phyloP scores from a whole-genome alignment of 2,113 vertebrate species.

The Takifugu bimaculatus region DNA sequence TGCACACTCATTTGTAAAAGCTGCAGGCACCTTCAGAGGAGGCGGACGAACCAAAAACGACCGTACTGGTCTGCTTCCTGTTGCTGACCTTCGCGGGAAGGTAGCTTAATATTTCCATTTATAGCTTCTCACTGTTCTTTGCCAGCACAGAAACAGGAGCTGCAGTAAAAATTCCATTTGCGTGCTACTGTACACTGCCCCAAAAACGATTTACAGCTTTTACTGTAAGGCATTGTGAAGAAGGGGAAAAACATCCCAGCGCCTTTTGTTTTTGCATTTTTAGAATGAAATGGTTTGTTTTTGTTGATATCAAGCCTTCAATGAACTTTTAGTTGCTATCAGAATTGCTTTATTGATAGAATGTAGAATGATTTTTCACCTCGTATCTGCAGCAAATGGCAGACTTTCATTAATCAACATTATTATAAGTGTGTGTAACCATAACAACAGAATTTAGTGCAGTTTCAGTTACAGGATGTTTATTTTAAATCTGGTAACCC shows the following conservation, averaged over 20 bases:
- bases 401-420: slow-evolving; percentile 2
- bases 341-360: neutral
- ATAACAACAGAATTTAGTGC: slow-evolving; percentile 10
- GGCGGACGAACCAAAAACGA: neutral
- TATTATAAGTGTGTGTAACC: slow-evolving; percentile 2
- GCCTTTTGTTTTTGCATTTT: neutral
- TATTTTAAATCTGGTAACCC: too few species aligned
- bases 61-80: slow-evolving; percentile 4
- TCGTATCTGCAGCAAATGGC: slow-evolving; percentile 11
- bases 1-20: neutral
- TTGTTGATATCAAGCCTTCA: slow-evolving; percentile 10
- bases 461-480: neutral
- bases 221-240: slow-evolving; percentile 31
- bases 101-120: slow-evolving; percentile 31
- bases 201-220: slow-evolving; percentile 29
- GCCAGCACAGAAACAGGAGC: slow-evolving; percentile 13
- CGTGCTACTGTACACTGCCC: slow-evolving; percentile 10
- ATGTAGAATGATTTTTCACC: too few species aligned
- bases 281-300: slow-evolving; percentile 8
- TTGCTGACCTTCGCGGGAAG: slow-evolving; percentile 32
- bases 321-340: slow-evolving; percentile 12
- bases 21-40: slow-evolving; percentile 4
- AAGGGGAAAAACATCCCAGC: slow-evolving; percentile 1
- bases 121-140: slow-evolving; percentile 19
- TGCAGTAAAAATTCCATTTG: slow-evolving; percentile 7